These are phyloP conservation scores for Eptesicus fuscus DNA, from an alignment of 2,113 vertebrate species.

Conservation along the genomic window DNA sequence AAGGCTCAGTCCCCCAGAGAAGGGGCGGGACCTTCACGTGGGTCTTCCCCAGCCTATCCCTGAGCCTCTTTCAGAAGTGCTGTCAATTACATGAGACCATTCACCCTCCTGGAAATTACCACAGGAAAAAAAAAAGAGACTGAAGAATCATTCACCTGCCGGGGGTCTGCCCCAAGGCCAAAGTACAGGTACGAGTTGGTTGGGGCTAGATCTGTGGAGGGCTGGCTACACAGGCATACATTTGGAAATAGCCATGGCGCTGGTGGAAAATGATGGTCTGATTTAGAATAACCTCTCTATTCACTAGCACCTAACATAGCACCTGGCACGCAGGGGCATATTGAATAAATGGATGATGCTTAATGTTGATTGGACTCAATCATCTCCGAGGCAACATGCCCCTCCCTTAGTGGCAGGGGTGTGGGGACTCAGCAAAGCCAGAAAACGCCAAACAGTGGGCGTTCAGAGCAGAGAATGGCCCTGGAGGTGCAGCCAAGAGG, in stretches of 20 bases:
- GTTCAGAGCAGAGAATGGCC: neutral
- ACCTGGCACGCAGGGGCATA: fast-evolving
- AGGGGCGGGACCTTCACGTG: too few species aligned
- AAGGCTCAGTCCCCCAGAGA: neutral
- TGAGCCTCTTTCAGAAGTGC: neutral
- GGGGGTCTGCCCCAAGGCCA: neutral
- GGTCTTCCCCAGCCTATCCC: neutral
- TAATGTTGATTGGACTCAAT: neutral
- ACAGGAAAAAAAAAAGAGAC: neutral
- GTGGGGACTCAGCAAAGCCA: neutral
- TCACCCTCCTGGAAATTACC: neutral
- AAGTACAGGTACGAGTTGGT: neutral
- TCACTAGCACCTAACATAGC: neutral
- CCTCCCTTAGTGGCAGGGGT: neutral
- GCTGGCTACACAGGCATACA: neutral
- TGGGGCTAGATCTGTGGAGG: neutral
- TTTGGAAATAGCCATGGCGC: neutral
- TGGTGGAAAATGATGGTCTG: neutral
- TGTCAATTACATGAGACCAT: neutral
- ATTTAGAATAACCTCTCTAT: neutral
- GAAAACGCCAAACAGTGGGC: neutral
- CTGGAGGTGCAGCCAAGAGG: neutral
- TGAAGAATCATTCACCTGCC: neutral
- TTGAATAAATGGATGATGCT: neutral
- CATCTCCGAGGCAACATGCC: neutral